Percentiles rank a stretch among this genome's conserved stretches.
Conservation (phyloP, 2,888 invertebrate genomes). For the Nomada goodeniana region DNA sequence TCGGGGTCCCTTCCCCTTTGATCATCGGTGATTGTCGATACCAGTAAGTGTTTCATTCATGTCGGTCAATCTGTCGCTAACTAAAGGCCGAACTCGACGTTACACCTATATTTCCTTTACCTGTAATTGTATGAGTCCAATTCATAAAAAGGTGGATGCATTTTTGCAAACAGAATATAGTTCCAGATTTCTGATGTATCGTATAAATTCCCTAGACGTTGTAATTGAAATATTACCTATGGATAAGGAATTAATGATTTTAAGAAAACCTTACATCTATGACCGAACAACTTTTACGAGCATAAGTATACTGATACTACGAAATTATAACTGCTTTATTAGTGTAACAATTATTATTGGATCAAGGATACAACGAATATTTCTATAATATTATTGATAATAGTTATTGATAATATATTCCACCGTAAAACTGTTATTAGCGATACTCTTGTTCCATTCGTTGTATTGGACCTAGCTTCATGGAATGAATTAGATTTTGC, state of each 20-base stretch:
- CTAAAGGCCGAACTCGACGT: not conserved
- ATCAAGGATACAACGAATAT: not conserved
- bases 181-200: not conserved
- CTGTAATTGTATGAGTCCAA: too few species aligned
- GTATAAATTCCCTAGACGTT: constrained; percentile 26
- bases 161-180: constrained; percentile 1
- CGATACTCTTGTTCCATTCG: not conserved
- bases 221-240: not conserved
- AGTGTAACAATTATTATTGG: too few species aligned
- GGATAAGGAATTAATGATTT: constrained; percentile 17
- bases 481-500: not conserved
- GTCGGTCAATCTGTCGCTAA: not conserved
- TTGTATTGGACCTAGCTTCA: not conserved
- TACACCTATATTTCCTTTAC: not conserved
- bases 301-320: too few species aligned
- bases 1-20: constrained; percentile 8
- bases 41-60: constrained; percentile 30
- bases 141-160: not conserved
- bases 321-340: too few species aligned
- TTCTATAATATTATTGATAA: not conserved
- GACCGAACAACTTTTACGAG: too few species aligned
- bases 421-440: not conserved
- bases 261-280: constrained; percentile 13
- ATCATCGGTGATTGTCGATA: constrained; percentile 33
- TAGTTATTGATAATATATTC: not conserved